Evolutionary conservation across 2,888 invertebrate genomes (phyloP), one percentile per base, ranked within the genome.

Genomic region (Leucania comma): DNA sequence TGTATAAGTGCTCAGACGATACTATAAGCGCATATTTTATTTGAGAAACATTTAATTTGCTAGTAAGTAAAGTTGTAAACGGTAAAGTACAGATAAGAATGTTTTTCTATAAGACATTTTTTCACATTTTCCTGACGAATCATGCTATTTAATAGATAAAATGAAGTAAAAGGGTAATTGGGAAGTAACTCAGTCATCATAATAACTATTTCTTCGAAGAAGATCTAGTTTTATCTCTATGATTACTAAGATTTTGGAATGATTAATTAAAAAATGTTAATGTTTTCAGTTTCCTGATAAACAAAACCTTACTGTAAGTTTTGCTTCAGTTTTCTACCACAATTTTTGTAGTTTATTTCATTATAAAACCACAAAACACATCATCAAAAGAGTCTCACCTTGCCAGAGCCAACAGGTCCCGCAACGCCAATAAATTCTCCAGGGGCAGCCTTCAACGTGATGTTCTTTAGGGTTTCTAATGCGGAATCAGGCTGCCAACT

Each of bases 401-500:
- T 98, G 62, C 98, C 98, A 2, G 97, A 93, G 22, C 98, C 98
- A 0, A 98, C 98, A 14, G 97, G 96, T 12, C 98, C 98, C 53
- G 98, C 97, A 2, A 98, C 93, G 1, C 97, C 97, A 58, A 97
- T 92, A 67, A 97, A 94, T 80, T 97, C 96, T 46, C 97, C 97
- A 54, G 95, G 96, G 22, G 92, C 91, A 0, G 96, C 93, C 0
- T 93, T 93, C 1, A 97, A 79, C 12, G 92, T 94, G 8, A 97
- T 85, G 42, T 96, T 91, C 26, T 96, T 94, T 57, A 97, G 86
- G 0, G 97, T 97, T 53, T 97, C 95, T 20, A 95, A 92, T 4
- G 93, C 94, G 2, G 94, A 90, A 61, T 94, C 92, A 0, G 89
- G 82, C 42, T 88, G 87, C 96, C 96, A 96, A 68, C 93, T 87